Conservation (phyloP, 1,140 invertebrate genomes). For the Nymphalis io region DNA sequence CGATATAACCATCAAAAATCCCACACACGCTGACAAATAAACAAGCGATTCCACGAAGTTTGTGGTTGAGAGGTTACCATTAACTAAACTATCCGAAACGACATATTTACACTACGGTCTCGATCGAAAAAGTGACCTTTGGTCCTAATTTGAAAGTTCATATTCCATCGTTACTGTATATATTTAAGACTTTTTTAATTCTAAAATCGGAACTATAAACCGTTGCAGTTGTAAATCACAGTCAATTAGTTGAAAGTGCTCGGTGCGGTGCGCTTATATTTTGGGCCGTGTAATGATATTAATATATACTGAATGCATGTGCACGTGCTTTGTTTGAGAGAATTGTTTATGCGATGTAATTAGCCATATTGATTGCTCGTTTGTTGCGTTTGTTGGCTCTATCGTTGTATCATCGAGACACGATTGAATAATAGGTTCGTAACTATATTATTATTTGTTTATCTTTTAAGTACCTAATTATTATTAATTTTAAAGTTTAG, state of each 20-base stretch:
- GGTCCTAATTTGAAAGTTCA: conserved; percentile 23
- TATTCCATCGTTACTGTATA: conserved; percentile 21
- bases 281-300: conserved; percentile 57
- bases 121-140: conserved; percentile 30
- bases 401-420: conserved; percentile 5
- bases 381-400: conserved; percentile 11
- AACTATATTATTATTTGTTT: background rate
- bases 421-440: background rate
- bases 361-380: conserved; percentile 40
- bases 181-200: conserved; percentile 39
- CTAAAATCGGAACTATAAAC: conserved; percentile 48
- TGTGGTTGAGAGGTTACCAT: conserved; percentile 42
- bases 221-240: conserved; percentile 64
- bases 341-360: conserved; percentile 42
- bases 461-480: background rate
- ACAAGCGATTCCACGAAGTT: conserved; percentile 56
- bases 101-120: conserved; percentile 9
- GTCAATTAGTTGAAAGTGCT: conserved; percentile 60
- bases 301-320: conserved; percentile 47
- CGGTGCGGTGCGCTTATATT: conserved; percentile 46
- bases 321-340: conserved; percentile 41
- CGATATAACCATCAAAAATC: conserved; percentile 50
- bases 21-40: conserved; percentile 65
- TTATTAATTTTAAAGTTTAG: too few relatives aligned
- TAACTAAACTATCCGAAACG: background rate